Base-by-base conservation (phyloP, 2,888 invertebrate species). In the Zaprionus lineosus region DNA sequence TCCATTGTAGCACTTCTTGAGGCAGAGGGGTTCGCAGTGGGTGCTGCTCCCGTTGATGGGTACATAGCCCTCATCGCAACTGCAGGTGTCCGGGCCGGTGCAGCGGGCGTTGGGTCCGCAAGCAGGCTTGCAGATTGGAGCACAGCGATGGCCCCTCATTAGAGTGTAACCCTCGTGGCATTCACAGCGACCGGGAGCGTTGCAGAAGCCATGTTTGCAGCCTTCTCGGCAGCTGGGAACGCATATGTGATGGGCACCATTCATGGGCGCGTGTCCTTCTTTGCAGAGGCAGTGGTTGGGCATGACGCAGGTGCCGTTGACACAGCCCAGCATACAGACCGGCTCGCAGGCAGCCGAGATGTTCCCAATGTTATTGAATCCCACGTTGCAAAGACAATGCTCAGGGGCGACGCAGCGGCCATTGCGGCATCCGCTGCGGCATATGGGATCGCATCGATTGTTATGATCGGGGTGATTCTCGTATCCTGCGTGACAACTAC, bases 271-370 rank as follows among this genome's bases (percentile, higher is more conserved):
- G 28, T 87, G 88, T 0, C 88, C 89, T 7, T 81, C 75, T 5
- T 77, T 60, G 62, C 90, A 90, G 0, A 79, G 77, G 36, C 90
- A 90, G 3, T 85, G 85, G 47, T 89, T 83, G 1, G 88, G 88
- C 0, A 89, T 90, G 1, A 89, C 87, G 57, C 92, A 92, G 14
- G 87, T 88, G 0, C 91, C 91, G 58, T 92, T 92, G 0, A 91
- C 69, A 72, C 92, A 92, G 0, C 91, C 91, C 0, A 90, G 91
- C 55, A 90, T 90, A 77, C 93, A 93, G 0, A 89, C 86, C 0
- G 93, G 91, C 0, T 86, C 75, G 66, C 93, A 93, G 15, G 83
- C 77, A n/a, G 74, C 68, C 0, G 82, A 69, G 0, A 57, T 43
- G 5, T 58, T 70, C 1, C 74, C 72, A 1, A 76, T 41, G 48